phyloP scores from a whole-genome alignment of 2,797 vertebrate species.

The Sphaeramia orbicularis region DNA sequence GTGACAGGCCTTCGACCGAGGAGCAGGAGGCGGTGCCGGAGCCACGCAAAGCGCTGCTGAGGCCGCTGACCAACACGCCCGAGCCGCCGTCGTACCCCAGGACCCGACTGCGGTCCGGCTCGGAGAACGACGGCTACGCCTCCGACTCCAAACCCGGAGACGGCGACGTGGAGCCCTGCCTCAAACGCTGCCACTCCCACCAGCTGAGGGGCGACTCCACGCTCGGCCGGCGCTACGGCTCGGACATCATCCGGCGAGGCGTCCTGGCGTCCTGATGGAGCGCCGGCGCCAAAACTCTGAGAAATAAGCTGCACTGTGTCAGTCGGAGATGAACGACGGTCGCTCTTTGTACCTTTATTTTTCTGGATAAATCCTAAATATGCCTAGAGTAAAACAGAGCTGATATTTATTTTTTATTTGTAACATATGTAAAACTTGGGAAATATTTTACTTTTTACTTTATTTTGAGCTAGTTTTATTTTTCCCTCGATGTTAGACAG shows the following conservation, averaged over 20 bases:
- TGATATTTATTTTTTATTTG: conserved; percentile 84
- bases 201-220: conserved; percentile 85
- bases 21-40: conserved; percentile 55
- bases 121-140: conserved; percentile 86
- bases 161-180: conserved; percentile 85
- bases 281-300: conserved; percentile 3
- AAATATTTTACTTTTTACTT: conserved; percentile 70
- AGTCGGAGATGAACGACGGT: conserved; percentile 14
- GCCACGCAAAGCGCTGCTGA: conserved; percentile 53
- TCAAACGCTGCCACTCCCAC: conserved; percentile 88
- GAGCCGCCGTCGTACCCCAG: conserved; percentile 73
- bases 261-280: conserved; percentile 93
- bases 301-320: conserved; percentile 56
- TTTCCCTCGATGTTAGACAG: conserved; percentile 51
- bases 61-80: conserved; percentile 72
- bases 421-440: conserved; percentile 79
- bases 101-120: conserved; percentile 83
- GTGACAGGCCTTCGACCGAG: conserved; percentile 81
- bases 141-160: conserved; percentile 86
- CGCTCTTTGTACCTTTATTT: conserved; percentile 71
- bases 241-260: conserved; percentile 92
- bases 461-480: conserved; percentile 68
- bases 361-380: conserved; percentile 61
- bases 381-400: conserved; percentile 68
- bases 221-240: conserved; percentile 87